phyloP scores from a whole-genome alignment of 2,113 vertebrate genomes.

The Rhea pennata region DNA sequence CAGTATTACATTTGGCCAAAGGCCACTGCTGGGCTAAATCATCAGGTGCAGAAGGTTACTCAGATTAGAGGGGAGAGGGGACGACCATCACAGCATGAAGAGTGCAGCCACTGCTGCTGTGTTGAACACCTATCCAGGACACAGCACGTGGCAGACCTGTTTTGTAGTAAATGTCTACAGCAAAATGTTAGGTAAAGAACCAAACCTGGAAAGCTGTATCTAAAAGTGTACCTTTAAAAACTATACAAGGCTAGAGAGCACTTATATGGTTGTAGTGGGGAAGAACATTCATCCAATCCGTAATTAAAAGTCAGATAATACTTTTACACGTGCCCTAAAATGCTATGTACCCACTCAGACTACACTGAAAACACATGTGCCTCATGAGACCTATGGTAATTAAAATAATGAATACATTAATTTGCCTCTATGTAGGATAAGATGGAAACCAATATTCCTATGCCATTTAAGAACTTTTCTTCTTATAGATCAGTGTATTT shows the following conservation, averaged over 20 bases:
- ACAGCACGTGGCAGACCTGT: background rate
- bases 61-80: background rate
- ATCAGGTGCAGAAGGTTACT: background rate
- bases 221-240: background rate
- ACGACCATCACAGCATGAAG: background rate
- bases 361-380: background rate
- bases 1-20: background rate
- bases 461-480: slow-evolving; percentile 21
- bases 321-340: background rate
- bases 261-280: background rate
- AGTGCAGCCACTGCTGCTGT: background rate
- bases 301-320: background rate
- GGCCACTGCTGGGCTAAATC: background rate
- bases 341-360: background rate
- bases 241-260: background rate
- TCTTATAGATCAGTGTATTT: background rate
- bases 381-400: background rate
- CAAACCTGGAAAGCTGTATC: background rate
- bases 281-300: background rate
- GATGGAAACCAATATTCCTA: slow-evolving; percentile 7
- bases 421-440: background rate
- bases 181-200: background rate
- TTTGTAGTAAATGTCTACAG: background rate
- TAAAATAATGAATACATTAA: slow-evolving; percentile 3
- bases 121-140: background rate